A percentile compares a stretch with the other conserved stretches of the same genome.
These are phyloP conservation scores for Tichodroma muraria DNA, from an alignment of 2,113 vertebrate species.

Conservation along the genomic window DNA sequence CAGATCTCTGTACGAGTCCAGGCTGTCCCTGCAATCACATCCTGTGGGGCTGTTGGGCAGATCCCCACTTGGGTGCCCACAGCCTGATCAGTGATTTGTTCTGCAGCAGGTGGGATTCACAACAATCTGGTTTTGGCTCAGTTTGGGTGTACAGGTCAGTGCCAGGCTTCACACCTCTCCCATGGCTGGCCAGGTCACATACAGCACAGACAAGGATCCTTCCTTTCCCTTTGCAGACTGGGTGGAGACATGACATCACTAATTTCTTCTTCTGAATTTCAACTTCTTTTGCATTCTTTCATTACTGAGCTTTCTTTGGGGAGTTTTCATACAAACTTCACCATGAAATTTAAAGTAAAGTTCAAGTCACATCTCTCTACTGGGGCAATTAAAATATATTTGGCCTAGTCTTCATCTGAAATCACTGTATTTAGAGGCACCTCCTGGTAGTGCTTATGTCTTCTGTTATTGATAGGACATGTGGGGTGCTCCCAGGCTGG, in stretches of 20 bases:
- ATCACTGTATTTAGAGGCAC: background rate
- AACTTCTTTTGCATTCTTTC: background rate
- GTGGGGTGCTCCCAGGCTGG: background rate
- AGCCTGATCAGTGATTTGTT: background rate
- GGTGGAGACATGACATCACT: rapidly evolving
- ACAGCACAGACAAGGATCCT: background rate
- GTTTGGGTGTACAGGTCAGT: background rate
- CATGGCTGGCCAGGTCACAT: background rate
- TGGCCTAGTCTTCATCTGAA: background rate
- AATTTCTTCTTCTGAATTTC: background rate
- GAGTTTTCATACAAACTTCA: background rate
- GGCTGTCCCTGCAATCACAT: background rate
- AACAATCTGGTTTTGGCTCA: background rate
- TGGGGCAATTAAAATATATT: background rate
- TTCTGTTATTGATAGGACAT: background rate
- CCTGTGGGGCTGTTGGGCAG: background rate
- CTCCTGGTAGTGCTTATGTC: background rate
- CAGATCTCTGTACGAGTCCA: background rate
- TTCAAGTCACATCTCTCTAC: background rate
- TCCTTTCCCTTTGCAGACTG: background rate
- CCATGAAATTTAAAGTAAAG: background rate
- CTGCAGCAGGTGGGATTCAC: background rate
- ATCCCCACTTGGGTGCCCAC: rapidly evolving
- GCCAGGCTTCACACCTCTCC: background rate
- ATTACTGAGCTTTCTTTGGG: background rate